Conservation (phyloP, 2,113 vertebrate genomes). For the Spermophilus dauricus region DNA sequence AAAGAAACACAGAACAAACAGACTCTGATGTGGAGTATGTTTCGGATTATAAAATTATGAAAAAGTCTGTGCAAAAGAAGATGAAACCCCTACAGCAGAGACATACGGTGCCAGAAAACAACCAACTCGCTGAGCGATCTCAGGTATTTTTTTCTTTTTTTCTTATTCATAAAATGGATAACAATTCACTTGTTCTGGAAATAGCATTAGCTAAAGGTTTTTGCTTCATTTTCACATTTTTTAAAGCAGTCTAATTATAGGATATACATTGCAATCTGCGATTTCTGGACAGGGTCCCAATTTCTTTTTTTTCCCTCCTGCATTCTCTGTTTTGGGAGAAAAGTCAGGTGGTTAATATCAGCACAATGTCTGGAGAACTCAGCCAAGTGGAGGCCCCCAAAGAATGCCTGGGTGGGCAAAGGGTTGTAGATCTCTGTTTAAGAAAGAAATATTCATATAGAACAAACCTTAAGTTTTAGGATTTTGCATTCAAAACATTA, state of each 20-base stretch:
- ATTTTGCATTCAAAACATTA: neutral
- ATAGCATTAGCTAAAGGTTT: constrained; percentile 57
- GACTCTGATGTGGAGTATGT: constrained; percentile 17
- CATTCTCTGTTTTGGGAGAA: constrained; percentile 43
- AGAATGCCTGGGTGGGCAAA: neutral
- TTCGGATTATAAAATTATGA: constrained; percentile 3
- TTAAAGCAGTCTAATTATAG: constrained; percentile 61
- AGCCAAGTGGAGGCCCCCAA: neutral
- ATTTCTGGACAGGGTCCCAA: constrained; percentile 61
- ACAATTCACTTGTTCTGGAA: constrained; percentile 41
- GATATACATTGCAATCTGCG: constrained; percentile 4
- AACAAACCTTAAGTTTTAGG: neutral
- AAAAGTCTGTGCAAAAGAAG: neutral
- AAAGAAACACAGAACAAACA: neutral
- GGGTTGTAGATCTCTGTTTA: constrained; percentile 21
- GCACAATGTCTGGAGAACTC: neutral
- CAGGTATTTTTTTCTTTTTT: constrained; percentile 64
- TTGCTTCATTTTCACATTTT: constrained; percentile 67
- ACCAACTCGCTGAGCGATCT: neutral
- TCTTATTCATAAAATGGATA: constrained; percentile 35
- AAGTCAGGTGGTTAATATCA: constrained; percentile 56
- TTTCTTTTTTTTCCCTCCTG: neutral
- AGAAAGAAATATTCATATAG: neutral
- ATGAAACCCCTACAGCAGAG: neutral
- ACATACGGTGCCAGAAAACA: neutral